Evolutionary conservation across 2,113 vertebrate genomes (phyloP).

Genomic region (Pica pica): DNA sequence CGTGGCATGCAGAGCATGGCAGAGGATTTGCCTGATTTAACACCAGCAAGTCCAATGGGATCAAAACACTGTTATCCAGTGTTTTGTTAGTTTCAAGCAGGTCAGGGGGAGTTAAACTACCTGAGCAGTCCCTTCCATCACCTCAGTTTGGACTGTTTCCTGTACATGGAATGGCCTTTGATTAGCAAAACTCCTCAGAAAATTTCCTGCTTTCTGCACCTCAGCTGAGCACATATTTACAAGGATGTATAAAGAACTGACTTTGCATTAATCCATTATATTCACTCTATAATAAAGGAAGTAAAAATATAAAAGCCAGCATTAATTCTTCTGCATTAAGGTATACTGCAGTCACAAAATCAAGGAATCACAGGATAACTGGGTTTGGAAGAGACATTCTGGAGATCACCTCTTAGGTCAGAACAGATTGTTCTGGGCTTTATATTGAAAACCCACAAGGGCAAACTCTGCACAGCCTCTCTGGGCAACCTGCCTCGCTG

Average conservation of each 20-base stretch:
- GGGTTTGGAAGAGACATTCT: neutral
- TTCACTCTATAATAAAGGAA: neutral
- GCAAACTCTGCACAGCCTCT: neutral
- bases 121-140: neutral
- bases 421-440: neutral
- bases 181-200: neutral
- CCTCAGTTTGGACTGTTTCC: neutral
- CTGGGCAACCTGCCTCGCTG: neutral
- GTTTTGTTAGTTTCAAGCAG: neutral
- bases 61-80: neutral
- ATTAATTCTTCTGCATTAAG: neutral
- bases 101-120: neutral
- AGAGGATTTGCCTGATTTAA: conserved; percentile 15
- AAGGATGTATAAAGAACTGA: neutral
- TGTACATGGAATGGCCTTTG: neutral
- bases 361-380: neutral
- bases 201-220: neutral
- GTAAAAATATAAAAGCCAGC: neutral
- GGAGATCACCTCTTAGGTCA: neutral
- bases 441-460: neutral
- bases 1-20: neutral
- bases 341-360: neutral
- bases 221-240: neutral
- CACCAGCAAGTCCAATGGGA: neutral
- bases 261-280: neutral